These are phyloP conservation scores for Smithornis capensis DNA, from an alignment of 2,113 vertebrate species.

Conservation along the genomic window DNA sequence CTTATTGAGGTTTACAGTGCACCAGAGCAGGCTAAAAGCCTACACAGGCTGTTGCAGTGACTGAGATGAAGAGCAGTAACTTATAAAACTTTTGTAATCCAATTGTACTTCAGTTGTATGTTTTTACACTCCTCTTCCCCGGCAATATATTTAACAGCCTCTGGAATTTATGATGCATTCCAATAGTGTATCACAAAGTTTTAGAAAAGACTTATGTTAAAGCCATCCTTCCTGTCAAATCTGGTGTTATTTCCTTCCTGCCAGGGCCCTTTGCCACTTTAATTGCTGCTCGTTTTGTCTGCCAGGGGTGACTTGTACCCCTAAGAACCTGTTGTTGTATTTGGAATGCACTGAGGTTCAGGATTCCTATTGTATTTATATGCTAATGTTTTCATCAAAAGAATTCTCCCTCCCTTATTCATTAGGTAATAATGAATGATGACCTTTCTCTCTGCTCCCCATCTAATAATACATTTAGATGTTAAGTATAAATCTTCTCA, in stretches of 20 bases:
- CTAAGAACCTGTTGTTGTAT: neutral
- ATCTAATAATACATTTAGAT: neutral
- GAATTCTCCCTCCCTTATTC: neutral
- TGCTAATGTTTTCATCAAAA: constrained; percentile 17
- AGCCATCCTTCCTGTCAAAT: neutral
- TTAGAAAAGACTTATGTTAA: neutral
- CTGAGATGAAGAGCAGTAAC: neutral
- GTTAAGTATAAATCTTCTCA: neutral
- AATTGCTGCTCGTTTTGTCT: neutral
- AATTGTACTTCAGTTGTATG: neutral
- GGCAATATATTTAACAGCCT: neutral
- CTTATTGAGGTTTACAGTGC: neutral
- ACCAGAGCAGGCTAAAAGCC: neutral
- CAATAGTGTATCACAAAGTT: neutral
- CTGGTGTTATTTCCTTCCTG: neutral
- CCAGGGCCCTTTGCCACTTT: neutral
- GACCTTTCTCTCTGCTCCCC: neutral
- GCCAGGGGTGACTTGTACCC: neutral
- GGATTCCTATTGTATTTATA: neutral
- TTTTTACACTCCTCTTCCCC: neutral
- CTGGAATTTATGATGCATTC: neutral
- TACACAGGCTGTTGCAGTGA: neutral
- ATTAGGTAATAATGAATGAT: constrained; percentile 2
- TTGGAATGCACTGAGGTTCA: neutral
- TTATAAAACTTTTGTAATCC: neutral